Evolutionary conservation across 2,113 vertebrate genomes (phyloP).

Genomic region (Mungos mungo): DNA sequence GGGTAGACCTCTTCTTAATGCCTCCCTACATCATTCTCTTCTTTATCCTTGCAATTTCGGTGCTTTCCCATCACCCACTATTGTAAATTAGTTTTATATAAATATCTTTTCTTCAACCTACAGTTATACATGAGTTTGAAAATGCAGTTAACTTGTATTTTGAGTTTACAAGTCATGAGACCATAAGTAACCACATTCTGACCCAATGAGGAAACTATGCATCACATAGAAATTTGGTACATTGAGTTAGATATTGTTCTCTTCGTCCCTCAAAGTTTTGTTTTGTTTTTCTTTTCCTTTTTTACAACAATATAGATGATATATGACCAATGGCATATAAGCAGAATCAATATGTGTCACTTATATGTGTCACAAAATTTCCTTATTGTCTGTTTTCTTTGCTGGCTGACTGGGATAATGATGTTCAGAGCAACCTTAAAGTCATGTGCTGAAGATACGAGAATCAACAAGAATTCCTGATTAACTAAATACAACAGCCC

Average conservation of each 20-base stretch:
- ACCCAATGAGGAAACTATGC: not conserved
- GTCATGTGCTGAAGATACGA: not conserved
- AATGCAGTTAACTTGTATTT: not conserved
- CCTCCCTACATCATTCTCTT: not conserved
- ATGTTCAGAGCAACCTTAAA: not conserved
- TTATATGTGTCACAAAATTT: not conserved
- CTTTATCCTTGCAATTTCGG: not conserved
- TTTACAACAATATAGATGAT: not conserved
- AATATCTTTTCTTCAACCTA: not conserved
- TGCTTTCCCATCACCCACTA: not conserved
- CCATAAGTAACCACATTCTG: not conserved
- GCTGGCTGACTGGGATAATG: not conserved
- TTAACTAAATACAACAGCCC: not conserved
- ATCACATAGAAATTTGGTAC: not conserved
- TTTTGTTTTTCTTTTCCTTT: not conserved
- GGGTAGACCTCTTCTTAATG: not conserved
- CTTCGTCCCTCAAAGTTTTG: not conserved
- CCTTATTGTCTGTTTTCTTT: not conserved
- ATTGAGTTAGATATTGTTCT: not conserved
- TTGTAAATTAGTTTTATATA: not conserved
- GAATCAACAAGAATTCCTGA: not conserved
- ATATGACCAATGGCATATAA: not conserved
- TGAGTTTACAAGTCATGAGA: not conserved
- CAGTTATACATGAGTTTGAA: not conserved
- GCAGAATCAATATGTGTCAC: not conserved